Evolutionary conservation across 1,140 invertebrate species (phyloP), one percentile per base, ranked within the genome.

Genomic region (Lethrus apterus): DNA sequence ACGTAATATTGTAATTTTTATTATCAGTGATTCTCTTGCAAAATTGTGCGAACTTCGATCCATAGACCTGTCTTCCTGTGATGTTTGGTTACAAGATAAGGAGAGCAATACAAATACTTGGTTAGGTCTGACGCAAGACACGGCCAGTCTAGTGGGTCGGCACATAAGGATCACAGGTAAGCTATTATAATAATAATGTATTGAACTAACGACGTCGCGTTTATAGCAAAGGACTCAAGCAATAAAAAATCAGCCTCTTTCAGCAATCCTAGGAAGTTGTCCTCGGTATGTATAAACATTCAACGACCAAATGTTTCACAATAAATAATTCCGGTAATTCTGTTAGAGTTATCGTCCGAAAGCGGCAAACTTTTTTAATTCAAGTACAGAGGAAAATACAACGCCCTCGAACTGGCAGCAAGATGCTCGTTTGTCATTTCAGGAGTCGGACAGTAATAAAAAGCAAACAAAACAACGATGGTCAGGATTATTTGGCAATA

Each of bases 91-190:
- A 74, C 53, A 76, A 73, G 57, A 76, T 71, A 38, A 76, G 74
- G 36, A 66, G 75, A 50, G 70, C 74, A 33, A 64, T 74, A 41
- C 49, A 9, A 60, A 65, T 46, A 50, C 56, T 14, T 52, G 56
- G 23, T 45, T 66, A 26, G 41, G 45, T 47, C 69, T 74, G 35
- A 71, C 73, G 9, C 79, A 77, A 13, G 80, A 84, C 58, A 79
- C 76, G 21, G 76, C 74, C 15, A 71, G 71, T 58, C 71, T 86
- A 4, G 82, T 80, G 46, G 83, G 83, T 19, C 83, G 79, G 64
- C 79, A 83, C 55, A 72, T 87, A 17, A 70, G 78, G 58, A 73
- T 87, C 48, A 76, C 70, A 70, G 75, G 79, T 80, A 68, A 72
- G 64, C 52, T 31, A 44, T 21, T 42, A 7, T 26, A 26, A 32